Conservation (phyloP, 2,113 vertebrate species). For the Tachuris rubrigastra region DNA sequence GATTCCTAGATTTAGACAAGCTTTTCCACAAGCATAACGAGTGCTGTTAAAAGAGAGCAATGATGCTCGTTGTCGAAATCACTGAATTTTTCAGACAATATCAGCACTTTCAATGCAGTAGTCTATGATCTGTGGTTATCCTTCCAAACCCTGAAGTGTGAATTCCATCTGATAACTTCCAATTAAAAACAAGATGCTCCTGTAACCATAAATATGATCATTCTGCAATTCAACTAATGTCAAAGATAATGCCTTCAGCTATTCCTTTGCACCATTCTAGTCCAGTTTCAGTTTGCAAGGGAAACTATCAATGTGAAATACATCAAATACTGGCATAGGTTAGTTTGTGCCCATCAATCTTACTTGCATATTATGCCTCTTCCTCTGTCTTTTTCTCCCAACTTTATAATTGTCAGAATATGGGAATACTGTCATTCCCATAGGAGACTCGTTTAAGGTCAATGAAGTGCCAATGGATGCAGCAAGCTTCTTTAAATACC, state of each 20-base stretch:
- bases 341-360: not conserved
- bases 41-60: not conserved
- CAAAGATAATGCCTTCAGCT: not conserved
- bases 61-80: not conserved
- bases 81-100: not conserved
- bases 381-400: not conserved
- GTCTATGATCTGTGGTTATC: not conserved
- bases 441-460: not conserved
- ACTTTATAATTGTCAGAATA: not conserved
- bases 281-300: not conserved
- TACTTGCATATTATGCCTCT: not conserved
- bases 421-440: not conserved
- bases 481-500: not conserved
- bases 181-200: not conserved
- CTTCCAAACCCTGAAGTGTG: not conserved
- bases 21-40: not conserved
- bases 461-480: not conserved
- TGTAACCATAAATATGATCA: not conserved
- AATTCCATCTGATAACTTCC: not conserved
- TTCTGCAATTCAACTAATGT: not conserved
- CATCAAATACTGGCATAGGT: not conserved
- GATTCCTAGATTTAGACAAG: not conserved
- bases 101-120: not conserved
- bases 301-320: not conserved
- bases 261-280: not conserved